Evolutionary conservation across 2,113 vertebrate genomes (phyloP), one percentile per base, ranked within the genome.

Genomic region (Falco punctatus): DNA sequence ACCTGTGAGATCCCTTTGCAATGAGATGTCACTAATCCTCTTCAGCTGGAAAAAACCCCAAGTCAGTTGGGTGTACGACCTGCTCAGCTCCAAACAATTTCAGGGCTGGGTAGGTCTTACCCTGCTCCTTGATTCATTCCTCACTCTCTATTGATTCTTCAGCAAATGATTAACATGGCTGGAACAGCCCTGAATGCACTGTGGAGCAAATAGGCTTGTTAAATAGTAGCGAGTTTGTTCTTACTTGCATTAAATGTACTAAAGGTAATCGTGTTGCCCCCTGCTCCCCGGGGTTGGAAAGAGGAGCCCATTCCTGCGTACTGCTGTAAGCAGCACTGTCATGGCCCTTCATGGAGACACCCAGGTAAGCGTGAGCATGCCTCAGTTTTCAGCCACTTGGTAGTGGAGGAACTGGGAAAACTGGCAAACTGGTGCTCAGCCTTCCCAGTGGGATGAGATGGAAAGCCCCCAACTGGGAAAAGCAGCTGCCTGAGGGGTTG

Each of bases 401-500:
- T 4, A 28, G 30, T 3, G 17, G 9, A 73, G 46, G 48, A 71
- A 11, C 19, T 9, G 12, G 38, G 38, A 38, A 38, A 38, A 38
- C 35, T 35, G 67, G 59, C 78, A 86, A 73, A 13, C 38, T 49
- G 61, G 5, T 62, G 38, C 3, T 2, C 0, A 19, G 9, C 28
- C n/a, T 67, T 64, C 46, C 20, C 15, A 3, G 13, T 4, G 14
- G 5, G 22, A 14, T 7, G 20, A 40, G 62, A 26, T 40, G 74
- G 26, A 55, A 82, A 55, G 6, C 27, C 15, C 22, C 59, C 14
- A 0, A 4, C 5, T 1, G 13, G 27, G 69, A 62, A 54, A 38
- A 6, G 22, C 2, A 6, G 13, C 32, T 65, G 35, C 5, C 65
- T 44, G 48, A 44, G 59, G 22, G 6, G 5, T 16, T 1, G 0